Base-by-base conservation (phyloP, 1,140 invertebrate genomes). In the Camponotus vicinus region DNA sequence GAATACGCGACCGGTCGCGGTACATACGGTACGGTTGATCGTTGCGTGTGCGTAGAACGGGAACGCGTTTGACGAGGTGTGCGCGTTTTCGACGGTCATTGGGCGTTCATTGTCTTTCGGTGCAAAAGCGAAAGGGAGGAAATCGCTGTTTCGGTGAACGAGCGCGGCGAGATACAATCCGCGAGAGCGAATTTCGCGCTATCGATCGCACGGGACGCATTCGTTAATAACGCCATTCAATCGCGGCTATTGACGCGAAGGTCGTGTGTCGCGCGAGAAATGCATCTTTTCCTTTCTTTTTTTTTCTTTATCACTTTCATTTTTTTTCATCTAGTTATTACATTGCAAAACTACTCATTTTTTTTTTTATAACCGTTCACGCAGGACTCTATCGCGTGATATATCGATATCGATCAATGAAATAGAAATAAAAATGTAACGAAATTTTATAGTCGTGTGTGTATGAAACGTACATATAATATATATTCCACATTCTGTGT, bases 141-240 rank as follows among this genome's bases (percentile, higher is more conserved):
- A 73, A 75, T 63, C 79, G 27, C 55, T 70, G 79, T 64, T 64
- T 34, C 64, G 45, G 21, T 15, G 15, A 13, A 34, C 40, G 37
- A 42, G 66, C 55, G 79, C 6, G 21, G 67, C 15, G 40, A 61
- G 52, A 45, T 59, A 45, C 15, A 52, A 52, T 52, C 49, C 49
- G 49, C 67, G n/a, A 73, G 79, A 34, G 27, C 69, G 55, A 59
- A 83, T 83, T 61, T 73, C 9, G 18, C 15, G 27, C 42, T 83
- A 83, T 83, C 79, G 79, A 83, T 83, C 79, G 52, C 40, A 27
- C 67, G 67, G 32, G 37, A 37, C 79, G 69, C 69, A 71, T 34
- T 83, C 79, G 69, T 83, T 83, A 83, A 83, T 83, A 80, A 32
- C 79, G 79, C 69, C 55, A 83, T 75, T 83, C 69, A 75, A 37